phyloP scores from a whole-genome alignment of 1,140 invertebrate genomes.

The Neuroterus valhalla region DNA sequence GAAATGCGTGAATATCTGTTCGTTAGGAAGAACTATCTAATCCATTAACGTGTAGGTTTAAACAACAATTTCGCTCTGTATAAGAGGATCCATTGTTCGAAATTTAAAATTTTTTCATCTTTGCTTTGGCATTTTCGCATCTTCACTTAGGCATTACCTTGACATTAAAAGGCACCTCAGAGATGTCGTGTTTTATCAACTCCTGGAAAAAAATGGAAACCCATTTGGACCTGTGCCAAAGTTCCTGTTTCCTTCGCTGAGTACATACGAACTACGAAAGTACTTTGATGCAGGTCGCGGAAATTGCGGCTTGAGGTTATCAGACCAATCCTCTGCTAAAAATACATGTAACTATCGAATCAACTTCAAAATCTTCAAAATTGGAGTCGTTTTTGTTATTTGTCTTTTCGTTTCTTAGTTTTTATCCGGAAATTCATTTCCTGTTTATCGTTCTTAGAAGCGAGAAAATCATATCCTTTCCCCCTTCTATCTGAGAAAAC shows the following conservation, averaged over 20 bases:
- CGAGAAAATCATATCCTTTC: too few relatives aligned
- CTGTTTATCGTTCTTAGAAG: too few relatives aligned
- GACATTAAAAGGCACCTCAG: constrained; percentile 16
- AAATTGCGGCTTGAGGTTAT: constrained; percentile 17
- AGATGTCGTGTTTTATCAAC: constrained; percentile 17
- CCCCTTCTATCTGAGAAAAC: too few relatives aligned
- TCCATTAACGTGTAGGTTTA: too few relatives aligned
- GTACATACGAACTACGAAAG: background rate
- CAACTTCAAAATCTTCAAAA: background rate
- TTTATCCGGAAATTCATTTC: too few relatives aligned
- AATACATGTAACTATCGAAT: constrained; percentile 4
- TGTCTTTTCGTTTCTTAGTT: too few relatives aligned
- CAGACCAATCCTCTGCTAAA: background rate
- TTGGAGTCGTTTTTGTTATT: background rate
- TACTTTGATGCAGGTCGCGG: constrained; percentile 1
- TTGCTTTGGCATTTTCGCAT: background rate
- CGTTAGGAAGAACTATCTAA: too few relatives aligned
- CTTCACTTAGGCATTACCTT: background rate
- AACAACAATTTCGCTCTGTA: too few relatives aligned
- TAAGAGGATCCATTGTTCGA: background rate
- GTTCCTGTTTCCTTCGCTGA: constrained; percentile 4
- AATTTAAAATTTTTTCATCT: background rate
- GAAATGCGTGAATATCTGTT: too few relatives aligned
- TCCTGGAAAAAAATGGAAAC: constrained; percentile 8
- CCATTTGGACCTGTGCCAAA: constrained; percentile 23